These are phyloP conservation scores for Drosophila stalkeri DNA, from an alignment of 2,888 invertebrate species.

Conservation along the genomic window DNA sequence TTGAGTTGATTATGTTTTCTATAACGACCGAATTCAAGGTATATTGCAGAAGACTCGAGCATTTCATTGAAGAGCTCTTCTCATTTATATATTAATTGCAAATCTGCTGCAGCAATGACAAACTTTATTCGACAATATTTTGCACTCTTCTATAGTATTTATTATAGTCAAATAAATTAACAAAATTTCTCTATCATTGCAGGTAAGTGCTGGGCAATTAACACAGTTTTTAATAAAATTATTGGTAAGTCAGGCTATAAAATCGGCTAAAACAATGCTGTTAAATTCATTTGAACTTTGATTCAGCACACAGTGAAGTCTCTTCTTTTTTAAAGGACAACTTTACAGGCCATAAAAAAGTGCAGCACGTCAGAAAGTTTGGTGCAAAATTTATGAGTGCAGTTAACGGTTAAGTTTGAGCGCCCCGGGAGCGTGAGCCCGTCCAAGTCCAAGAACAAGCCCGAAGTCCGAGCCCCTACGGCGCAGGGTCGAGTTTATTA, in stretches of 20 bases:
- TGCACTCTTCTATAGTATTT: not conserved
- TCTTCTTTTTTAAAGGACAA: constrained; percentile 16
- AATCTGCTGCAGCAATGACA: not conserved
- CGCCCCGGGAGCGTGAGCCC: constrained; percentile 35
- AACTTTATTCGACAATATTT: not conserved
- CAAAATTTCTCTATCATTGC: constrained; percentile 39
- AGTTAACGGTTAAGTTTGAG: constrained; percentile 74
- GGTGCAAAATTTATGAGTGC: constrained; percentile 73
- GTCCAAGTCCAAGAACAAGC: constrained; percentile 19
- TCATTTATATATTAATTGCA: not conserved
- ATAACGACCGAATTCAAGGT: not conserved
- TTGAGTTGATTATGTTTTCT: not conserved
- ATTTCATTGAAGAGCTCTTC: not conserved
- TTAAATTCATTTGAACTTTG: constrained; percentile 36
- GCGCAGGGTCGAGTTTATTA: constrained; percentile 76
- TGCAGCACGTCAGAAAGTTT: constrained; percentile 73
- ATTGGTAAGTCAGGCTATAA: constrained; percentile 25
- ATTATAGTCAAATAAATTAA: constrained; percentile 16
- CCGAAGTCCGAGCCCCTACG: constrained; percentile 24
- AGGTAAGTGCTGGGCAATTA: constrained; percentile 55
- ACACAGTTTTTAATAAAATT: constrained; percentile 32
- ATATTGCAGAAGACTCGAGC: not conserved
- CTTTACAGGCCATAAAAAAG: constrained; percentile 64
- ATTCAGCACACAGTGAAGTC: constrained; percentile 8
- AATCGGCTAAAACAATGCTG: constrained; percentile 13